phyloP scores from a whole-genome alignment of 1,140 invertebrate genomes.

The Ceratosolen fusciceps region DNA sequence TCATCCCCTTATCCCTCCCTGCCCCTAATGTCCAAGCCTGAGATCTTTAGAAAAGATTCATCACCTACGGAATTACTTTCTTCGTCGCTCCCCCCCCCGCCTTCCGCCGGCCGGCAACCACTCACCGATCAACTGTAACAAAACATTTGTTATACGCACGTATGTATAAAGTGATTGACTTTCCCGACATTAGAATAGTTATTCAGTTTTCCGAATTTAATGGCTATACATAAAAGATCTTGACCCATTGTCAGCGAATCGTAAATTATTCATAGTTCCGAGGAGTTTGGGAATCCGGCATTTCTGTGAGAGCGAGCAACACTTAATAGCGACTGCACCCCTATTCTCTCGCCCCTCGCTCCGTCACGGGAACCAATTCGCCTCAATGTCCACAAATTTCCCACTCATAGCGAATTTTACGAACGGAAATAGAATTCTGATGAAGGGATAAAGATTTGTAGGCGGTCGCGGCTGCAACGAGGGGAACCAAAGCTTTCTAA shows the following conservation, averaged over 20 bases:
- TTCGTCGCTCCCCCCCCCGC: no score
- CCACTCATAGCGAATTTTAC: constrained; percentile 10
- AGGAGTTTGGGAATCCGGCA: neutral
- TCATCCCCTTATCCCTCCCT: neutral
- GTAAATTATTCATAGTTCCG: neutral
- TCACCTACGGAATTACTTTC: neutral
- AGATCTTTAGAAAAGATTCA: neutral
- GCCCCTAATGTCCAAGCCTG: neutral
- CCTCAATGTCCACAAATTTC: neutral
- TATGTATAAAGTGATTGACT: neutral
- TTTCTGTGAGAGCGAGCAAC: neutral
- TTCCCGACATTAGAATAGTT: neutral
- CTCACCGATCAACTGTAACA: no score
- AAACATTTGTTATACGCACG: neutral
- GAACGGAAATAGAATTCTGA: neutral
- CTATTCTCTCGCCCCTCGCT: neutral
- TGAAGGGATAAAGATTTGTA: neutral
- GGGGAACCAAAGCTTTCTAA: neutral
- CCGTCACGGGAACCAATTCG: neutral
- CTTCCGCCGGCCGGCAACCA: no score
- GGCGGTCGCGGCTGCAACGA: no score
- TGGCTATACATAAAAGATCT: neutral
- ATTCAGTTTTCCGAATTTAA: neutral
- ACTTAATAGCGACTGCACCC: neutral
- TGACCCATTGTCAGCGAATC: neutral